Evolutionary conservation across 1,140 invertebrate genomes (phyloP).

Genomic region (Drosophila pandora): DNA sequence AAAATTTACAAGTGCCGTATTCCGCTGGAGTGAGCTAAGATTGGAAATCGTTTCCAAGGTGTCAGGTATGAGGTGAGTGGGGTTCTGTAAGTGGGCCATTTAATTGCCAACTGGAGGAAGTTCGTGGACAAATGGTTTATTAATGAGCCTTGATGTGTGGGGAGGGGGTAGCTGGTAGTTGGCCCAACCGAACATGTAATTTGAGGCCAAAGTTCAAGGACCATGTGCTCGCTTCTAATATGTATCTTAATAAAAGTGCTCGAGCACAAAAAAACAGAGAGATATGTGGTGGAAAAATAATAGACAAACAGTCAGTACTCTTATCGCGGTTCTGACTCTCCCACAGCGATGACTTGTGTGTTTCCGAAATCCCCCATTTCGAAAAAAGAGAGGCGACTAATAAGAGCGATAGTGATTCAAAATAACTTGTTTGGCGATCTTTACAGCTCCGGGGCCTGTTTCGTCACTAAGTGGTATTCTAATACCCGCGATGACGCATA

Average conservation of each 20-base stretch:
- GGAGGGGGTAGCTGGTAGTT: neutral
- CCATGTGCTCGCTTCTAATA: conserved; percentile 31
- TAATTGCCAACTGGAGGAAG: conserved; percentile 37
- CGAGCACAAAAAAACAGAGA: conserved; percentile 3
- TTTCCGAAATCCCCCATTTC: conserved; percentile 21
- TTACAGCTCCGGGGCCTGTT: conserved; percentile 30
- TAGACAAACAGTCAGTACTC: conserved; percentile 22
- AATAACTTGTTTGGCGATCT: conserved; percentile 41
- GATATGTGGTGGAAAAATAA: conserved; percentile 7
- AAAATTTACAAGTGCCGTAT: conserved; percentile 36
- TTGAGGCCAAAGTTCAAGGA: conserved; percentile 44
- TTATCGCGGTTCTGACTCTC: conserved; percentile 26
- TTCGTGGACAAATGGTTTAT: conserved; percentile 35
- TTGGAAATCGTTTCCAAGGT: neutral
- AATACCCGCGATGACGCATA: conserved; percentile 19
- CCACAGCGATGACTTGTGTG: conserved; percentile 24
- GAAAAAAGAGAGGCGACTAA: conserved; percentile 12
- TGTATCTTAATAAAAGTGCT: conserved; percentile 35
- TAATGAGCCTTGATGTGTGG: conserved; percentile 20
- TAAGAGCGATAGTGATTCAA: conserved; percentile 30
- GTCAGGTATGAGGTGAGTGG: neutral
- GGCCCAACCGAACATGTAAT: conserved; percentile 19
- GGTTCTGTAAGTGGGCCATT: conserved; percentile 26
- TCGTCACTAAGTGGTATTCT: conserved; percentile 20
- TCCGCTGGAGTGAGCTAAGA: conserved; percentile 30